Base-by-base conservation (phyloP, 2,113 vertebrate species). In the Nothocercus nigrocapillus region DNA sequence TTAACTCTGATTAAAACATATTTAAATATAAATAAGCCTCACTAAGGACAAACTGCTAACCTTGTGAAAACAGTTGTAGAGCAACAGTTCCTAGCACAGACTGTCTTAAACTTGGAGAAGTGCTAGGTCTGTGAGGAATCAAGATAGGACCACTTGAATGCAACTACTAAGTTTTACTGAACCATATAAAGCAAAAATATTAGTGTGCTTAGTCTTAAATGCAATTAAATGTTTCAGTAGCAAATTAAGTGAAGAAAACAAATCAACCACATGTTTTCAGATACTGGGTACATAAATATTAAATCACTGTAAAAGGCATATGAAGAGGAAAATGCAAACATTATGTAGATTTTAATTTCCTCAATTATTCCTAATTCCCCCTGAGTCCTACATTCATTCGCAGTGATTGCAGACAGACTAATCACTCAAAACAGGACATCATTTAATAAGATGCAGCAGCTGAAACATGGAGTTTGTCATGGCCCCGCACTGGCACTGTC, bases 191-290 rank as follows among this genome's bases (percentile, higher is more conserved):
- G 91, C 90, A 97, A 97, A 96, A 95, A 34, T 66, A 66, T 93
- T 81, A 49, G 47, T 92, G 56, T 86, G 44, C 74, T 91, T 92
- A 85, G 91, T 91, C 92, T 95, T 95, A 97, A 96, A 95, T 85
- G 62, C 95, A 98, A 97, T 97, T 96, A 97, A 98, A 92, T 81
- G 91, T 95, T 96, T 97, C 95, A 95, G 90, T 97, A 96, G 95
- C 90, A 97, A 97, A 97, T 94, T 97, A 97, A 98, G 95, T 93
- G 92, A 93, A 97, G 96, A 97, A 97, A 95, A 97, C 93, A 93
- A 98, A 97, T 97, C 96, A 97, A 78, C 82, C 92, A 95, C 87
- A 96, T 95, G 88, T 91, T 95, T 97, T 91, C 89, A 97, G 97
- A 85, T 94, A 97, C 84, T 96, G 96, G 90, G 90, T 96, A 94